Evolutionary conservation across 2,888 invertebrate species (phyloP), one percentile per base, ranked within the genome.

Genomic region (Tinea trinotella): DNA sequence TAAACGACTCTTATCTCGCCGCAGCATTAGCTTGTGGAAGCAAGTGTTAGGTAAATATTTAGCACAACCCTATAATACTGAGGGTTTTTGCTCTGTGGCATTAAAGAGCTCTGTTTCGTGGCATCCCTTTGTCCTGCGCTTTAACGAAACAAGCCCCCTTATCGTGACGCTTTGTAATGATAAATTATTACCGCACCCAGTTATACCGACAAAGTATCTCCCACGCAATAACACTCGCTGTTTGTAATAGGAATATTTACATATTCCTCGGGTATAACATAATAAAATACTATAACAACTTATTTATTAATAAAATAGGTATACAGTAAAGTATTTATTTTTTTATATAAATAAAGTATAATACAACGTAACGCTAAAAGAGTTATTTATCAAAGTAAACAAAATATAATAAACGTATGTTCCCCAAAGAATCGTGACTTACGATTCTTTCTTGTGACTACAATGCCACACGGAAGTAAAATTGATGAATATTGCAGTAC

Each of bases 41-140:
- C 65, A 69, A 75, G 71, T 74, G 71, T 71, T 70, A 67, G 67
- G 71, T 73, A 75, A 77, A 79, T 79, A 76, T 81, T 80, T 77
- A 19, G 17, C 46, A 19, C 18, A 46, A 3, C 46, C 66, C 62
- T 67, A 68, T 79, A 78, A 78, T 77, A 76, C 76, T 65, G 61
- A 59, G 61, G 68, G 72, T 75, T 77, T 76, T 76, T 77, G 71
- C 72, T 59, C 58, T 44, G 13, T 59, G 57, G 58, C 61, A 60
- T 57, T 58, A 55, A 58, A 57, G 56, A 53, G 59, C 54, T 57
- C 46, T 12, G 61, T 55, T 60, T 48, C 56, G 58, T 57, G 63
- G 62, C 63, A 63, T 67, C 68, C 71, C 66, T 76, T 77, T 74
- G 72, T 74, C 66, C 69, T 61, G 60, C 64, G 64, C 61, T 70